Evolutionary conservation across 2,888 invertebrate species (phyloP).

Genomic region (Polymixis lichenea): DNA sequence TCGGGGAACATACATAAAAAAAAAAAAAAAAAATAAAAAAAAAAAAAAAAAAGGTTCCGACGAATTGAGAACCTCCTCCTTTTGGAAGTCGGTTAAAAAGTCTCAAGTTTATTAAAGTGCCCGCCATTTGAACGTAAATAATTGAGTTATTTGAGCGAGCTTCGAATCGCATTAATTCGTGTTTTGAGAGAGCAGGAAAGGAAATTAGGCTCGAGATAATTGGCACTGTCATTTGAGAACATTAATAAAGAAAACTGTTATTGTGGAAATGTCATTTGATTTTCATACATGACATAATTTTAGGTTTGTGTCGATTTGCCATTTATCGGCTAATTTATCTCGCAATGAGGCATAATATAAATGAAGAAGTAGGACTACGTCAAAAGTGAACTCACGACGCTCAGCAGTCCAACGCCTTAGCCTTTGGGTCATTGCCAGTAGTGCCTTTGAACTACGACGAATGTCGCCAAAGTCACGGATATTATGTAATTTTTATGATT

Average conservation of each 20-base stretch:
- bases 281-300: background rate
- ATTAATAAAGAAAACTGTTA: too few relatives aligned
- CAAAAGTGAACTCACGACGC: background rate
- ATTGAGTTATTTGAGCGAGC: slow-evolving; percentile 49
- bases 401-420: background rate
- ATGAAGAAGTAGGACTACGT: background rate
- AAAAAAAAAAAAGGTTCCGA: too few relatives aligned
- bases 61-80: too few relatives aligned
- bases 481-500: background rate
- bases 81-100: too few relatives aligned
- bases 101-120: slow-evolving; percentile 48
- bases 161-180: slow-evolving; percentile 20
- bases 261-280: background rate
- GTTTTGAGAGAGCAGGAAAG: slow-evolving; percentile 10
- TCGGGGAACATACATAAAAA: too few relatives aligned
- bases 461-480: background rate
- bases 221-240: background rate
- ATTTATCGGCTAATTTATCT: background rate
- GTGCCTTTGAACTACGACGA: background rate
- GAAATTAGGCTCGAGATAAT: background rate
- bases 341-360: background rate
- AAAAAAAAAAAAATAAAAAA: too few relatives aligned
- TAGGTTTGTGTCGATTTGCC: background rate
- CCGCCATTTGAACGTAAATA: slow-evolving; percentile 42
- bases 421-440: background rate